Evolutionary conservation across 2,113 vertebrate genomes (phyloP), one percentile per base, ranked within the genome.

Genomic region (Manacus vitellinus): DNA sequence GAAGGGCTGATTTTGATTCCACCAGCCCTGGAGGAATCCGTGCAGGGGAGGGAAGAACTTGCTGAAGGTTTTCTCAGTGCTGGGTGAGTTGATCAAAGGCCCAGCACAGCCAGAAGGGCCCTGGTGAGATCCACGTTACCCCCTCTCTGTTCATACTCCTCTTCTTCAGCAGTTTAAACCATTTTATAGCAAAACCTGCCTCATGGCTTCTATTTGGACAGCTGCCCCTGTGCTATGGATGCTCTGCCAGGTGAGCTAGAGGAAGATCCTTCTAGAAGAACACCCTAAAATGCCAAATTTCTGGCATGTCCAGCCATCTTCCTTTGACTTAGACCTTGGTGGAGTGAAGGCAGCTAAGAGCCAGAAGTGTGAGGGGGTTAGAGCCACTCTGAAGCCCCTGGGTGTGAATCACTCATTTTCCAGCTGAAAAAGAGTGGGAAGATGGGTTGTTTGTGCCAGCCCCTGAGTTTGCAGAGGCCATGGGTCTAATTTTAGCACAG

Each of bases 401-500:
- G 22, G 37, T 49, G 52, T 30, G 83, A 88, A 95, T 66, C 44
- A 6, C 52, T 85, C 24, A 0, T 23, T 46, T 62, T 16, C 22
- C 65, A 72, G 56, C 59, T 80, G 61, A 65, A 55, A 37, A 49
- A 15, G 54, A 68, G 67, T 12, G 52, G 41, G 75, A 65, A 80
- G 61, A 16, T 10, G 43, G 28, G 51, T 65, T 88, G 58, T 44
- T 63, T 75, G 51, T 68, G 25, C 30, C 52, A 21, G 37, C 5
- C 13, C 82, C 52, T 31, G 33, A 35, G 44, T 20, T 44, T 74
- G 55, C 66, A 88, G 76, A 71, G 67, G 49, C 72, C 79, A 39
- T 63, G 65, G 73, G 2, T 95, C 89, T 96, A 96, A 91, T 74
- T 81, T 91, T 80, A 94, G 94, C 75, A 33, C 47, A 20, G 83